Conservation (phyloP, 2,888 invertebrate genomes). For the Ametastegia equiseti region DNA sequence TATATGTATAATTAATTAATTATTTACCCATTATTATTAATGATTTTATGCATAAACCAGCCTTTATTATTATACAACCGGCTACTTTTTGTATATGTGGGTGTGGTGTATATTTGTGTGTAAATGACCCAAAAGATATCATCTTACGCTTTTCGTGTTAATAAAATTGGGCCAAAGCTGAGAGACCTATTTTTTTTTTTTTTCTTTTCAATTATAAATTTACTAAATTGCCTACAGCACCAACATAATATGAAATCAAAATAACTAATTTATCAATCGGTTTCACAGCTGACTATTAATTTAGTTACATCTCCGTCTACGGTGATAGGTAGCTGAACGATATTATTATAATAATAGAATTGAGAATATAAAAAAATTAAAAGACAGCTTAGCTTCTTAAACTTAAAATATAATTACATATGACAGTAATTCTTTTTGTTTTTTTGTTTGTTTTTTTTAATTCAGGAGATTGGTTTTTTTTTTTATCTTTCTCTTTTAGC, state of each 20-base stretch:
- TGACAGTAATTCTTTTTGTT: conserved; percentile 62
- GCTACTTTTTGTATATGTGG: conserved; percentile 29
- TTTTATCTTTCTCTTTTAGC: conserved; percentile 53
- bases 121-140: conserved; percentile 28
- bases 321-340: conserved; percentile 5
- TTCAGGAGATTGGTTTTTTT: conserved; percentile 69
- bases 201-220: not conserved
- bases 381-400: conserved; percentile 70
- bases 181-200: conserved; percentile 27
- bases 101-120: conserved; percentile 42
- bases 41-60: conserved; percentile 28
- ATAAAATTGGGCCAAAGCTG: conserved; percentile 47
- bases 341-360: too few relatives aligned
- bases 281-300: conserved; percentile 35
- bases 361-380: conserved; percentile 66
- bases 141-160: not conserved
- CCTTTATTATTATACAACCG: conserved; percentile 34
- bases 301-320: conserved; percentile 22
- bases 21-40: conserved; percentile 20
- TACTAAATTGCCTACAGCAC: conserved; percentile 48
- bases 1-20: conserved; percentile 15
- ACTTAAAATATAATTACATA: conserved; percentile 68
- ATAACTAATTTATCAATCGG: conserved; percentile 32
- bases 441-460: conserved; percentile 54
- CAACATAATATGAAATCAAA: conserved; percentile 43